A percentile compares a stretch with the other conserved stretches of the same genome.
Evolutionary conservation across 1,140 invertebrate genomes (phyloP).

Genomic region (Oryctes rhinoceros): DNA sequence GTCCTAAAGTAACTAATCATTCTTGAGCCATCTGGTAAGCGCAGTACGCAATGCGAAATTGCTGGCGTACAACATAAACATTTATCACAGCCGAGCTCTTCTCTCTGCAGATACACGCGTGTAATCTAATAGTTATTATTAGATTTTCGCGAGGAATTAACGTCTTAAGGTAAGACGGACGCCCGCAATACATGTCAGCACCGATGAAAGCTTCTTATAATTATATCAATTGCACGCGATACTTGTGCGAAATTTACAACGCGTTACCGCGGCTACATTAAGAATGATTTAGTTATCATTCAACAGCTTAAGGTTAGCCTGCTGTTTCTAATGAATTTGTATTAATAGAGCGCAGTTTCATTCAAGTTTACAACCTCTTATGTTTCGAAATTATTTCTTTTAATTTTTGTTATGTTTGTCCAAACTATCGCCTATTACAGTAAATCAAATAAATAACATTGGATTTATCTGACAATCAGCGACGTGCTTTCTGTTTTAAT

Average conservation of each 20-base stretch:
- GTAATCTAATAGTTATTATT: constrained; percentile 32
- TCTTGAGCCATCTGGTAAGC: constrained; percentile 27
- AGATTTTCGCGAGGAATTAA: constrained; percentile 16
- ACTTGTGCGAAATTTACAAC: background rate
- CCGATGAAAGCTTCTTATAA: background rate
- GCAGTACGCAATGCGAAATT: constrained; percentile 7
- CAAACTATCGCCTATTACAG: no score
- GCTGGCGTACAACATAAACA: constrained; percentile 14
- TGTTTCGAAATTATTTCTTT: no score
- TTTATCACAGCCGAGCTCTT: constrained; percentile 20
- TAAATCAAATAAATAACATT: no score
- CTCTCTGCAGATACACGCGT: constrained; percentile 24
- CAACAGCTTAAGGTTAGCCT: no score
- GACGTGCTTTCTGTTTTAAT: no score
- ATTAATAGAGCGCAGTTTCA: no score
- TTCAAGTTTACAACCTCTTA: no score
- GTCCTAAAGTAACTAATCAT: constrained; percentile 31
- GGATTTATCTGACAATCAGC: no score
- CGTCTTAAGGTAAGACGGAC: background rate
- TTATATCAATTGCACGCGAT: background rate
- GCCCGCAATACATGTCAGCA: background rate
- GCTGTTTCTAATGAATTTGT: no score
- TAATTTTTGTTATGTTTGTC: no score
- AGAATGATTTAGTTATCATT: no score
- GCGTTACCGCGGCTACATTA: background rate